phyloP scores from a whole-genome alignment of 2,888 invertebrate species.

The Colletes collaris region DNA sequence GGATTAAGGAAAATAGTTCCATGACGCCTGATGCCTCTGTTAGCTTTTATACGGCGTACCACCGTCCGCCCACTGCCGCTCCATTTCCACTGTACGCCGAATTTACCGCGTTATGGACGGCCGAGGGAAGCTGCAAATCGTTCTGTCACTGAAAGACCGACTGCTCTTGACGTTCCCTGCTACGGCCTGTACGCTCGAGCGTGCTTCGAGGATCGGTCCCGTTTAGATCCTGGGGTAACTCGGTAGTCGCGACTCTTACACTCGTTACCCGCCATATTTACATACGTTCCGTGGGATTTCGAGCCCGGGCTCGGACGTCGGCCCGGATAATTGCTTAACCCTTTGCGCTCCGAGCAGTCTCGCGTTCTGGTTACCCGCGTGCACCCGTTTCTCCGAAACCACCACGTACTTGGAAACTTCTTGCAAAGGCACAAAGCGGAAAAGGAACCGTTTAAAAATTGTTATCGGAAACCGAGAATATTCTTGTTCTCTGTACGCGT shows the following conservation, averaged over 20 bases:
- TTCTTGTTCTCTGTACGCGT: too few species aligned
- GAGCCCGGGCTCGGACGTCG: too few species aligned
- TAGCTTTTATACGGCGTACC: constrained; percentile 55
- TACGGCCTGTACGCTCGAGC: constrained; percentile 23
- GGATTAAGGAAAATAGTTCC: constrained; percentile 69
- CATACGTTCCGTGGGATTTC: neutral
- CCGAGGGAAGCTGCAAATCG: constrained; percentile 57
- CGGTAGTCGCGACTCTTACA: constrained; percentile 16
- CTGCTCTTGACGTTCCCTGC: constrained; percentile 51
- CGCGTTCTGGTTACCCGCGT: too few species aligned
- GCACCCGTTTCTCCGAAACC: too few species aligned
- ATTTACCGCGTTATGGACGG: constrained; percentile 53
- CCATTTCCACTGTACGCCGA: constrained; percentile 55
- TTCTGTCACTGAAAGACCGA: constrained; percentile 53
- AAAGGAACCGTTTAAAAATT: too few species aligned
- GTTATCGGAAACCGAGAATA: too few species aligned
- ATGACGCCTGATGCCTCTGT: constrained; percentile 66
- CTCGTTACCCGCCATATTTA: neutral
- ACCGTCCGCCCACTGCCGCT: constrained; percentile 54
- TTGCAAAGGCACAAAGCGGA: too few species aligned
- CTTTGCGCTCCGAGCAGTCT: too few species aligned
- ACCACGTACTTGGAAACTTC: too few species aligned
- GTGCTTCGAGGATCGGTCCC: constrained; percentile 19
- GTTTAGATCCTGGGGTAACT: neutral
- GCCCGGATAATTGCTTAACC: too few species aligned